phyloP scores from a whole-genome alignment of 2,113 vertebrate species.

The Beaufortia kweichowensis region DNA sequence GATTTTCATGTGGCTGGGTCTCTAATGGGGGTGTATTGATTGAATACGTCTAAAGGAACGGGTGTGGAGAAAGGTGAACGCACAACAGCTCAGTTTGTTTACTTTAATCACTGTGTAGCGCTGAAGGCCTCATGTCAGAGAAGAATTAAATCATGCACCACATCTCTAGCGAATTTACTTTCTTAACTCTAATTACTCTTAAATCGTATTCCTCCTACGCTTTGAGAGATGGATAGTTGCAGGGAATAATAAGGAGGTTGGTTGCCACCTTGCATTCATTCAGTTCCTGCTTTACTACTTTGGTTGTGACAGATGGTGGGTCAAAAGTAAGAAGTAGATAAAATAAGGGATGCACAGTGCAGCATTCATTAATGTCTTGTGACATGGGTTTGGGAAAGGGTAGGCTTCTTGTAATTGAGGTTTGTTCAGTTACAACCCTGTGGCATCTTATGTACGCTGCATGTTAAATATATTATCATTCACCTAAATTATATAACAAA shows the following conservation, averaged over 20 bases:
- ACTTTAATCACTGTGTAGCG: neutral
- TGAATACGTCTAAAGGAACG: neutral
- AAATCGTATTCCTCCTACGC: neutral
- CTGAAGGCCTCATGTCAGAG: neutral
- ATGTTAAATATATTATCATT: neutral
- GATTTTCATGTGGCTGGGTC: neutral
- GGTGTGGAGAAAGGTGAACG: neutral
- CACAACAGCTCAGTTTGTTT: constrained; percentile 14
- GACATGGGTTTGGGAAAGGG: neutral
- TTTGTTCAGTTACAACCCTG: neutral
- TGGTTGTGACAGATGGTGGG: neutral
- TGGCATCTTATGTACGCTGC: neutral
- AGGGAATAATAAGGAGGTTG: neutral
- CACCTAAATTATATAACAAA: no score
- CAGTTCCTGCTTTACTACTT: neutral
- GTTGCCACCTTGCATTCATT: neutral
- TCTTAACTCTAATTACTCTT: constrained; percentile 26
- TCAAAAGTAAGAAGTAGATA: neutral
- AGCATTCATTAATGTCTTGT: neutral
- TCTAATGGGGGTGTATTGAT: constrained; percentile 13
- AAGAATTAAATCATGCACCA: constrained; percentile 11
- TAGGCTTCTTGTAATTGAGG: neutral
- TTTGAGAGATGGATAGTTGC: neutral
- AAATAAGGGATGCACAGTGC: neutral
- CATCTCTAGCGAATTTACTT: constrained; percentile 8